Conservation (phyloP, 2,113 vertebrate genomes). For the Pelmatolapia mariae region DNA sequence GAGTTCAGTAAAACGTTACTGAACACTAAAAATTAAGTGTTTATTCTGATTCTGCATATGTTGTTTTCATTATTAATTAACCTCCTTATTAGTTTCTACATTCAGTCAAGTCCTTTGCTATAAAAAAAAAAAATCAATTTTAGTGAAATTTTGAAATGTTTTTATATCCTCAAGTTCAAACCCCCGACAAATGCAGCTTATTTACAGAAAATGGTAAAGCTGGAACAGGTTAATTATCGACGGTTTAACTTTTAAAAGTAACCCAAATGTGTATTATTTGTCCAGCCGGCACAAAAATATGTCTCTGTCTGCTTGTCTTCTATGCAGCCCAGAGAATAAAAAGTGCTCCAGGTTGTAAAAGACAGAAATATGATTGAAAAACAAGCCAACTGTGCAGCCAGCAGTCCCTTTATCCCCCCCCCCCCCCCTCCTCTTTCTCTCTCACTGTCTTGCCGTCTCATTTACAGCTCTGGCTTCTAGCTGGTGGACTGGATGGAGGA, state of each 20-base stretch:
- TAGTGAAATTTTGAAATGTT: background rate
- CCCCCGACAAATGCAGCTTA: background rate
- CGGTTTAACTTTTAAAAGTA: background rate
- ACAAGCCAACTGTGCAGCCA: background rate
- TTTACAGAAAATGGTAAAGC: background rate
- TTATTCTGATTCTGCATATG: background rate
- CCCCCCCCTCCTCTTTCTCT: background rate
- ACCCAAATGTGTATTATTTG: background rate
- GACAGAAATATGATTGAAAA: constrained; percentile 15
- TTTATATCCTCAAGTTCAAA: background rate
- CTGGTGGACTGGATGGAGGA: background rate
- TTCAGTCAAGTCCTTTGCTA: background rate
- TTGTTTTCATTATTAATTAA: background rate
- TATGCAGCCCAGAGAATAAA: background rate
- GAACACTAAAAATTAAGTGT: background rate
- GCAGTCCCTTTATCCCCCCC: background rate
- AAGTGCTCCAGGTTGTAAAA: background rate
- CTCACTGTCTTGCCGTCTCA: constrained; percentile 14
- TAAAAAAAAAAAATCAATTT: background rate
- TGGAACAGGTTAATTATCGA: background rate
- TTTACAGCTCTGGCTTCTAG: constrained; percentile 25
- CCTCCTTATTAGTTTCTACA: background rate
- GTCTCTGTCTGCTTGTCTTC: background rate
- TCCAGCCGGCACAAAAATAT: background rate
- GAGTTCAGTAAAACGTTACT: background rate